These are phyloP conservation scores for Altica lythri DNA, from an alignment of 2,888 invertebrate species.

Conservation along the genomic window DNA sequence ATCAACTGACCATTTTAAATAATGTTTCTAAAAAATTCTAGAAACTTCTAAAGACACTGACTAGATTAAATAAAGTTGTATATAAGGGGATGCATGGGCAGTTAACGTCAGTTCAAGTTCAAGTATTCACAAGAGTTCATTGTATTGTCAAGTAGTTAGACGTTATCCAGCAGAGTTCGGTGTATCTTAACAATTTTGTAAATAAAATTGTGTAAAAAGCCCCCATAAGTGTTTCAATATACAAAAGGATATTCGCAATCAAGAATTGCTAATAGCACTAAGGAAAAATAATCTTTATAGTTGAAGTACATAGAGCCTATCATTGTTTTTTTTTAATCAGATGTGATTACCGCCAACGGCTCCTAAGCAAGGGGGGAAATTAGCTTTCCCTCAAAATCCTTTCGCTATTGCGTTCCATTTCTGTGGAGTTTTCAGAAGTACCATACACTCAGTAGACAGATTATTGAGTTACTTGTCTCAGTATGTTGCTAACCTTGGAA, in stretches of 20 bases:
- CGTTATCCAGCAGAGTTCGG: too few species aligned
- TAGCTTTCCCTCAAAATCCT: conserved; percentile 13
- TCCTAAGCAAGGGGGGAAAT: conserved; percentile 12
- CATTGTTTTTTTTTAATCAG: conserved; percentile 5
- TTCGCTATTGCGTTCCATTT: conserved; percentile 10
- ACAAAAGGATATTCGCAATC: conserved; percentile 18
- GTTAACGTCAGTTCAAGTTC: too few species aligned
- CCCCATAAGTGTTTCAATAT: too few species aligned
- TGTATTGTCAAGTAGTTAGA: too few species aligned
- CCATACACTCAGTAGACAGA: neutral
- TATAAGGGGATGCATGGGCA: too few species aligned
- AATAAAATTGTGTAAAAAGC: too few species aligned
- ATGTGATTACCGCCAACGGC: conserved; percentile 21
- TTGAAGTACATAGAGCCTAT: conserved; percentile 21
- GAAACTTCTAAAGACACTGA: too few species aligned
- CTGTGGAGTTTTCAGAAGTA: conserved; percentile 1
- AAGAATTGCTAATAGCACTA: conserved; percentile 15
- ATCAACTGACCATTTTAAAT: too few species aligned
- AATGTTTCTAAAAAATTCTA: too few species aligned
- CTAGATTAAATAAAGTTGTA: too few species aligned
- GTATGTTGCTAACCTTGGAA: conserved; percentile 12
- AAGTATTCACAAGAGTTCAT: too few species aligned
- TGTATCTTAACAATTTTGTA: too few species aligned
- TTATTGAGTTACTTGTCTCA: conserved; percentile 6
- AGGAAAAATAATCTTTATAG: conserved; percentile 20